A percentile compares a stretch with the other conserved stretches of the same genome.
These are phyloP conservation scores for Xanthostigma xanthostigma DNA, from an alignment of 2,888 invertebrate species.

Conservation along the genomic window DNA sequence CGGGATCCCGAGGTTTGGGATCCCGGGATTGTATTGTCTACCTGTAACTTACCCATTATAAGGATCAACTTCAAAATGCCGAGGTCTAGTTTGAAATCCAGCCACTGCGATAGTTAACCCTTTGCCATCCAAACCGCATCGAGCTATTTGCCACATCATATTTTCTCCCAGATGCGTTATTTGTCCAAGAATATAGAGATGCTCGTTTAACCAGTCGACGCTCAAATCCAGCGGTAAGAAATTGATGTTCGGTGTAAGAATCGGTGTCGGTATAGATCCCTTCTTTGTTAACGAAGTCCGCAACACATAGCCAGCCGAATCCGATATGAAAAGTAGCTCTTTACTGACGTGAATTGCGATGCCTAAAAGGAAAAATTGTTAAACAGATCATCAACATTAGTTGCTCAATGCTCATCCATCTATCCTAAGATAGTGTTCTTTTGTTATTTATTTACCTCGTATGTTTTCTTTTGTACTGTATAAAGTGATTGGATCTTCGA, in stretches of 20 bases:
- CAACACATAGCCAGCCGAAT: conserved; percentile 50
- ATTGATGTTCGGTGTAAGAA: conserved; percentile 40
- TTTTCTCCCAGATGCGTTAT: conserved; percentile 35
- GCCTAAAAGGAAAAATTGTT: conserved; percentile 34
- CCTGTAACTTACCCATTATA: conserved; percentile 58
- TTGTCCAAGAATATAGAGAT: conserved; percentile 69
- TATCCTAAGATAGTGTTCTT: background rate
- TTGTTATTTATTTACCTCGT: conserved; percentile 22
- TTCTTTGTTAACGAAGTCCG: conserved; percentile 35
- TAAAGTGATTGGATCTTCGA: conserved; percentile 49
- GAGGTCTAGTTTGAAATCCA: conserved; percentile 52
- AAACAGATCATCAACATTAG: conserved; percentile 21
- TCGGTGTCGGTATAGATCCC: conserved; percentile 17
- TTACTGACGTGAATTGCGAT: conserved; percentile 62
- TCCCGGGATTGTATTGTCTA: too few relatives aligned
- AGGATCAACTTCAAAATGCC: conserved; percentile 80
- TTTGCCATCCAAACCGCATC: conserved; percentile 60
- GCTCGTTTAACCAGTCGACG: conserved; percentile 79
- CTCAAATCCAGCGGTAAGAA: conserved; percentile 57
- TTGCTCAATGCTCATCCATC: too few relatives aligned
- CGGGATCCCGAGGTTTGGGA: too few relatives aligned
- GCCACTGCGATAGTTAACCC: conserved; percentile 54
- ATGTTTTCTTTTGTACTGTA: conserved; percentile 41
- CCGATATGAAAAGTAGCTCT: conserved; percentile 61
- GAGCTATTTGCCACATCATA: conserved; percentile 54